These are phyloP conservation scores for Portunus trituberculatus DNA, from an alignment of 1,140 invertebrate species.

Conservation along the genomic window DNA sequence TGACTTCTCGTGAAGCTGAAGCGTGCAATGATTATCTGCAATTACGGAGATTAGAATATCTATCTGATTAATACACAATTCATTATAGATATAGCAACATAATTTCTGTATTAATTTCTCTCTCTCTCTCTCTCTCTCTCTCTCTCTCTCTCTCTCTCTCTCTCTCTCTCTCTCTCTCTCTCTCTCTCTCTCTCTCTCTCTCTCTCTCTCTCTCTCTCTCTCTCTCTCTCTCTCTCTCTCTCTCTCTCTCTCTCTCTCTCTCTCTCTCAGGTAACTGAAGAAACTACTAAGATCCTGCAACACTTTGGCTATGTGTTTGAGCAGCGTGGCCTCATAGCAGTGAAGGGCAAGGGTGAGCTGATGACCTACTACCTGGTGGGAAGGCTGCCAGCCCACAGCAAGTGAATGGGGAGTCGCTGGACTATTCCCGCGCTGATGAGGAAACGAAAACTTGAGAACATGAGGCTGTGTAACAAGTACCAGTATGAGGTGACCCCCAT, in stretches of 20 bases:
- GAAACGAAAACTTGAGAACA: conserved; percentile 42
- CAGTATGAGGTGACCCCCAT: neutral
- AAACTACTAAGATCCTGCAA: conserved; percentile 92
- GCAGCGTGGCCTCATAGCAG: conserved; percentile 93
- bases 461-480: neutral
- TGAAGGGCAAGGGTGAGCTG: conserved; percentile 97
- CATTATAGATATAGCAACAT: neutral
- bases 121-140: neutral
- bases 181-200: too few relatives aligned
- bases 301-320: conserved; percentile 94
- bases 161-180: too few relatives aligned
- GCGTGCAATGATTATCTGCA: too few relatives aligned
- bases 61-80: too few relatives aligned
- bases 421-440: conserved; percentile 47
- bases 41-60: too few relatives aligned
- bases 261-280: conserved; percentile 90
- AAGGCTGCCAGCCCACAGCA: conserved; percentile 80
- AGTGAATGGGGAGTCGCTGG: conserved; percentile 64
- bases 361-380: conserved; percentile 96
- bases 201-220: too few relatives aligned
- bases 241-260: conserved; percentile 36
- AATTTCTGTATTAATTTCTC: neutral
- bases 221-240: too few relatives aligned
- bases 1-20: too few relatives aligned
- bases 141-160: too few relatives aligned